These are phyloP conservation scores for Passer montanus DNA, from an alignment of 2,113 vertebrate species.

Conservation along the genomic window DNA sequence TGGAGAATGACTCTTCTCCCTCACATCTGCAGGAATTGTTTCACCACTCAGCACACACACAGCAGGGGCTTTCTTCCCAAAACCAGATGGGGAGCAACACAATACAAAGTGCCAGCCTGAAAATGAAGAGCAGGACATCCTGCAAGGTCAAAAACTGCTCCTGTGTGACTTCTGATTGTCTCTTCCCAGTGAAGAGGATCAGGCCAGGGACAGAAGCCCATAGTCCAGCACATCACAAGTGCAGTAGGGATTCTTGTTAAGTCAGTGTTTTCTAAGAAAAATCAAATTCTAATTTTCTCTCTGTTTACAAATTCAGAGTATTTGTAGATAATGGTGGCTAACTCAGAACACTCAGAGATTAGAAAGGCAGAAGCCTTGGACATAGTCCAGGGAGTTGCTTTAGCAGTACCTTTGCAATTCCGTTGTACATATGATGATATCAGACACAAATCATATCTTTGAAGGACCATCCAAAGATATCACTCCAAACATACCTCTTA, in stretches of 20 bases:
- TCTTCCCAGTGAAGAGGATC: not conserved
- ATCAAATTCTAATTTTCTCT: not conserved
- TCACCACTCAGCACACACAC: not conserved
- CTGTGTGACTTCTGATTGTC: not conserved
- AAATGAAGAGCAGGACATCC: not conserved
- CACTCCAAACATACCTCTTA: not conserved
- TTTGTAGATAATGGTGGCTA: not conserved
- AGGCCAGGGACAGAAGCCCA: not conserved
- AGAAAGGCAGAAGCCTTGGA: not conserved
- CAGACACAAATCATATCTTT: not conserved
- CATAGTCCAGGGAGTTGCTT: not conserved
- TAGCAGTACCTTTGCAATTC: not conserved
- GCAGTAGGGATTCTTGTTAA: not conserved
- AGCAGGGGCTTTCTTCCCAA: not conserved
- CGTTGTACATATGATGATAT: not conserved
- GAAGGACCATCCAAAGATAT: not conserved
- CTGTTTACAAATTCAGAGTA: not conserved
- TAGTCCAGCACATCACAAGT: not conserved
- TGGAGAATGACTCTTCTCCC: not conserved
- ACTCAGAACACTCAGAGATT: not conserved
- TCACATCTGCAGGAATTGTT: not conserved
- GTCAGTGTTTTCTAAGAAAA: not conserved
- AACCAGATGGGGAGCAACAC: not conserved
- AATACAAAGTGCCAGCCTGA: not conserved
- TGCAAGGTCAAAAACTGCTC: not conserved